phyloP scores from a whole-genome alignment of 2,113 vertebrate genomes.

The Caranx melampygus region DNA sequence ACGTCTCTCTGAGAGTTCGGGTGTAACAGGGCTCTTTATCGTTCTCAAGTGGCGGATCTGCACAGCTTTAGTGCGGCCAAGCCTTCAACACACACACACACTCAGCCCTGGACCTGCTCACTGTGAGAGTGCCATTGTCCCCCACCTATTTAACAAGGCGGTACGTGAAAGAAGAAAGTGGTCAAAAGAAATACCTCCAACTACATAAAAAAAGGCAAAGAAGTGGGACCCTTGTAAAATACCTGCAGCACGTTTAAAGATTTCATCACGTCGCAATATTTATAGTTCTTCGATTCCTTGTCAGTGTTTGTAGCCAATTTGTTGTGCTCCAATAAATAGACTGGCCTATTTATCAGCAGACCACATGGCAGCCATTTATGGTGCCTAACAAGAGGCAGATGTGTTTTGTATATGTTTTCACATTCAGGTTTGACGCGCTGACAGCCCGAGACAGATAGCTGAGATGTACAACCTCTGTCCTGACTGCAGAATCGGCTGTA shows the following conservation, averaged over 20 bases:
- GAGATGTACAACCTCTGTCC: constrained; percentile 75
- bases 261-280: constrained; percentile 83
- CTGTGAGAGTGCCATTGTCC: constrained; percentile 74
- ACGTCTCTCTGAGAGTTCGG: constrained; percentile 77
- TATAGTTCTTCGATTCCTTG: constrained; percentile 87
- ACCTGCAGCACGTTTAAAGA: constrained; percentile 84
- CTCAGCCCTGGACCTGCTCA: constrained; percentile 63
- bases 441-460: constrained; percentile 81
- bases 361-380: constrained; percentile 90
- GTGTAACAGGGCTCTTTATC: constrained; percentile 75
- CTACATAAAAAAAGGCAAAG: constrained; percentile 76
- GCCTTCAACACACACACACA: constrained; percentile 52
- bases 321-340: constrained; percentile 90
- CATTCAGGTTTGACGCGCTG: constrained; percentile 83
- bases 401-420: constrained; percentile 85
- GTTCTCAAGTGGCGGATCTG: constrained; percentile 78
- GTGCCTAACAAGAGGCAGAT: constrained; percentile 91
- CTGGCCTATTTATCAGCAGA: constrained; percentile 86
- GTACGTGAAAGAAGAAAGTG: constrained; percentile 78
- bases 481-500: constrained; percentile 74
- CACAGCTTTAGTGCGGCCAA: constrained; percentile 68
- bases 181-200: constrained; percentile 75
- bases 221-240: constrained; percentile 79
- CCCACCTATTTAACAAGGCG: constrained; percentile 77
- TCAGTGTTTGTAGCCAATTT: constrained; percentile 87